These are phyloP conservation scores for Steinernema hermaphroditum DNA, from an alignment of 2,888 invertebrate genomes.

Conservation along the genomic window DNA sequence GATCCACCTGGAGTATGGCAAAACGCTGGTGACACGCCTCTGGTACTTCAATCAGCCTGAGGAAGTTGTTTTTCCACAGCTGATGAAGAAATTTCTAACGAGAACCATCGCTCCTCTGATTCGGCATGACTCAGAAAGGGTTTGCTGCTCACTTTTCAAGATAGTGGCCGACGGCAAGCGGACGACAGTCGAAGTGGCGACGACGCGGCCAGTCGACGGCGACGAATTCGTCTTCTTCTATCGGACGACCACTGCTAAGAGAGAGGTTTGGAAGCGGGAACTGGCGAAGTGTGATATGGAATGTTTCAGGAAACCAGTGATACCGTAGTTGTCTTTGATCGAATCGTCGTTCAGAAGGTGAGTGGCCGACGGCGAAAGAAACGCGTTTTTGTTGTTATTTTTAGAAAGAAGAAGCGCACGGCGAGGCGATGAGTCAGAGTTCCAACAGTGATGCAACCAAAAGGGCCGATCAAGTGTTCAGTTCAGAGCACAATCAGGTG, in stretches of 20 bases:
- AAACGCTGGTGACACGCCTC: background rate
- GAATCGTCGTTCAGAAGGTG: no score
- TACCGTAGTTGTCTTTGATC: background rate
- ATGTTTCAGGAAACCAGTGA: slow-evolving; percentile 19
- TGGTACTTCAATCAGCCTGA: slow-evolving; percentile 12
- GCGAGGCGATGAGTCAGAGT: no score
- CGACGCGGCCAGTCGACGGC: background rate
- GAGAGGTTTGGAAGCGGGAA: background rate
- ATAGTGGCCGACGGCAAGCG: background rate
- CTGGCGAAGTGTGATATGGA: no score
- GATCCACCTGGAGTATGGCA: slow-evolving; percentile 11
- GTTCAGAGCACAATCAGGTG: no score
- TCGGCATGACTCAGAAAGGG: background rate
- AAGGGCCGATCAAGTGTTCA: no score
- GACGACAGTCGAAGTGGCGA: background rate
- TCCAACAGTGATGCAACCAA: no score
- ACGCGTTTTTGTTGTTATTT: no score
- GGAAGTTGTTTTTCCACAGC: background rate
- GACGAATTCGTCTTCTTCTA: slow-evolving; percentile 26
- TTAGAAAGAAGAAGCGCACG: no score
- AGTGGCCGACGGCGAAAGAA: no score
- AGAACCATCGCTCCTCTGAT: background rate
- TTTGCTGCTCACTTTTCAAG: background rate
- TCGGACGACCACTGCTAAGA: background rate
- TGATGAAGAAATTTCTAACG: background rate